Conservation (phyloP, 1,140 invertebrate genomes). For the Antheraea mylitta region DNA sequence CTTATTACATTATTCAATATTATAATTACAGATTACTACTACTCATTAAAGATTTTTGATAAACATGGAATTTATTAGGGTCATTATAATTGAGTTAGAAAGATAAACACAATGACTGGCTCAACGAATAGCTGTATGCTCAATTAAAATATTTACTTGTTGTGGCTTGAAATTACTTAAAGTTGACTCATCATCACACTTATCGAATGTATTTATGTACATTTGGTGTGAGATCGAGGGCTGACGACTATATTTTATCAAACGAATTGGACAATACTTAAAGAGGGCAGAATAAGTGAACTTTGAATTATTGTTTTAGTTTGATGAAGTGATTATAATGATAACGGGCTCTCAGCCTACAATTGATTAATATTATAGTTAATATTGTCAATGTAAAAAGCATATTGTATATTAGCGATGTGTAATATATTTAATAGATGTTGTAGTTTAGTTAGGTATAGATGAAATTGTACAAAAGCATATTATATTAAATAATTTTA, state of each 20-base stretch:
- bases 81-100: too few species aligned
- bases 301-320: neutral
- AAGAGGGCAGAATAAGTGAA: neutral
- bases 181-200: too few species aligned
- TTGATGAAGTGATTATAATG: neutral
- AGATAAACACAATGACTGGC: constrained; percentile 17
- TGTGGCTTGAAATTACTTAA: constrained; percentile 42
- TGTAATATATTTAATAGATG: constrained; percentile 70
- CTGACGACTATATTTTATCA: neutral
- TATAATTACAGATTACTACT: neutral
- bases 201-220: too few species aligned
- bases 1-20: neutral
- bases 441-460: constrained; percentile 72
- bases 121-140: constrained; percentile 32
- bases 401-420: constrained; percentile 72
- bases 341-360: constrained; percentile 12
- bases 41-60: too few species aligned
- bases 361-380: constrained; percentile 32
- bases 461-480: constrained; percentile 76
- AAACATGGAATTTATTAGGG: neutral
- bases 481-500: constrained; percentile 66
- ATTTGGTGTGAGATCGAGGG: constrained; percentile 3
- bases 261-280: constrained; percentile 1
- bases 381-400: constrained; percentile 69
- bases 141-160: constrained; percentile 37